A percentile compares a stretch with the other conserved stretches of the same genome.
Evolutionary conservation across 1,140 invertebrate species (phyloP).

Genomic region (Drosophila biarmipes): DNA sequence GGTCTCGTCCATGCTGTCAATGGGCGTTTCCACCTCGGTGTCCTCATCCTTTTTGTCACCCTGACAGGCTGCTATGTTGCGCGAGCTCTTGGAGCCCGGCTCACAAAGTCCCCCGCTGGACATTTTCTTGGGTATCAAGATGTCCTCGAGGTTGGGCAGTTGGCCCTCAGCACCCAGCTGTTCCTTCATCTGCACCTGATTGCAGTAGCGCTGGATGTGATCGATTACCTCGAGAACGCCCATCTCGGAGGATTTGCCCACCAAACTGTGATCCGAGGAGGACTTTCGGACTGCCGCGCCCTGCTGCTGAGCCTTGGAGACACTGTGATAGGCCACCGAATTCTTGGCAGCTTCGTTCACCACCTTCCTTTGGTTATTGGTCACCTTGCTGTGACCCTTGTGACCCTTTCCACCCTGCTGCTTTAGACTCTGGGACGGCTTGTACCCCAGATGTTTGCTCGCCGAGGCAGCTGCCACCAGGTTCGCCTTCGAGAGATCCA

Average conservation of each 20-base stretch:
- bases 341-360: constrained; percentile 13
- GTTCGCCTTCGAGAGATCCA: constrained; percentile 11
- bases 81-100: background rate
- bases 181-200: constrained; percentile 50
- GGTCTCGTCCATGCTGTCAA: constrained; percentile 62
- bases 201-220: constrained; percentile 70
- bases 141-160: constrained; percentile 15
- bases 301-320: constrained; percentile 26
- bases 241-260: constrained; percentile 63
- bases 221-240: constrained; percentile 64
- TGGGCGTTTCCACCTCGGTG: constrained; percentile 41
- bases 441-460: background rate
- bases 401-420: constrained; percentile 4
- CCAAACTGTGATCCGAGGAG: constrained; percentile 54
- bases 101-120: background rate
- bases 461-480: background rate
- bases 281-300: constrained; percentile 27
- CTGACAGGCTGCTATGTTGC: constrained; percentile 12
- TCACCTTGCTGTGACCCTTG: constrained; percentile 25
- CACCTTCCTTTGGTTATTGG: constrained; percentile 5
- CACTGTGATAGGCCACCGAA: constrained; percentile 44
- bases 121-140: background rate
- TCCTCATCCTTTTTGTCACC: constrained; percentile 12
- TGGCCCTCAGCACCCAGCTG: constrained; percentile 11
- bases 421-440: background rate